Percentiles rank a stretch among this genome's conserved stretches.
These are phyloP conservation scores for Capreolus pygargus DNA, from an alignment of 2,113 vertebrate species.

Conservation along the genomic window DNA sequence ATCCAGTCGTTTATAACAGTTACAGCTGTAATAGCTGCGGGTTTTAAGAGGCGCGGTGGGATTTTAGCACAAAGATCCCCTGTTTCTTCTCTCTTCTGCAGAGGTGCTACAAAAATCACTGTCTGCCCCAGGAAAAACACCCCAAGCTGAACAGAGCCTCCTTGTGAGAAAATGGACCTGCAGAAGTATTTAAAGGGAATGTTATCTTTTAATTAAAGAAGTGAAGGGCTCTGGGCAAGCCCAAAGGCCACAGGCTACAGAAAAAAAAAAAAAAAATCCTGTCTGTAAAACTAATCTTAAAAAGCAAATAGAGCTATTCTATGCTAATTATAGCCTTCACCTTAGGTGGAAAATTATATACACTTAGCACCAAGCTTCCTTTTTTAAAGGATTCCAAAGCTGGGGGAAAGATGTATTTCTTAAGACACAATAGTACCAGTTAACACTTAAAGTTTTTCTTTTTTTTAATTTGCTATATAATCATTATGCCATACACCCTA, in stretches of 20 bases:
- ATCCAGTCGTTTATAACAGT: conserved; percentile 80
- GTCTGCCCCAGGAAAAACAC: conserved; percentile 66
- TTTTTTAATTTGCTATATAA: neutral
- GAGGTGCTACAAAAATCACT: conserved; percentile 80
- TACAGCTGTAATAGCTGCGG: conserved; percentile 77
- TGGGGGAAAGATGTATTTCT: neutral
- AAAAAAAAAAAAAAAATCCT: conserved; percentile 53
- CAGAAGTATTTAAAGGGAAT: conserved; percentile 70
- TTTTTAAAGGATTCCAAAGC: conserved; percentile 24
- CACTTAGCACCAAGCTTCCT: neutral
- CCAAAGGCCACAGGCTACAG: conserved; percentile 56
- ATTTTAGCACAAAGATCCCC: conserved; percentile 76
- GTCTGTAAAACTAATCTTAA: conserved; percentile 66
- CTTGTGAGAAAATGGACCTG: conserved; percentile 57
- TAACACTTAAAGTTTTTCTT: neutral
- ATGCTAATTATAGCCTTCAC: conserved; percentile 61
- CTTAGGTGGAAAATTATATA: conserved; percentile 26
- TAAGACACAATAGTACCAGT: neutral
- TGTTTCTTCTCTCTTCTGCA: conserved; percentile 80
- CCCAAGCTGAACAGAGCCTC: conserved; percentile 51
- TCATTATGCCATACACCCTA: neutral
- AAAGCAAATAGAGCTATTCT: conserved; percentile 66
- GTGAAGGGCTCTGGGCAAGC: conserved; percentile 22
- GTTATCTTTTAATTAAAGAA: conserved; percentile 70
- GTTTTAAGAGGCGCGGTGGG: conserved; percentile 73